Evolutionary conservation across 2,888 invertebrate species (phyloP).

Genomic region (Patella pellucida): DNA sequence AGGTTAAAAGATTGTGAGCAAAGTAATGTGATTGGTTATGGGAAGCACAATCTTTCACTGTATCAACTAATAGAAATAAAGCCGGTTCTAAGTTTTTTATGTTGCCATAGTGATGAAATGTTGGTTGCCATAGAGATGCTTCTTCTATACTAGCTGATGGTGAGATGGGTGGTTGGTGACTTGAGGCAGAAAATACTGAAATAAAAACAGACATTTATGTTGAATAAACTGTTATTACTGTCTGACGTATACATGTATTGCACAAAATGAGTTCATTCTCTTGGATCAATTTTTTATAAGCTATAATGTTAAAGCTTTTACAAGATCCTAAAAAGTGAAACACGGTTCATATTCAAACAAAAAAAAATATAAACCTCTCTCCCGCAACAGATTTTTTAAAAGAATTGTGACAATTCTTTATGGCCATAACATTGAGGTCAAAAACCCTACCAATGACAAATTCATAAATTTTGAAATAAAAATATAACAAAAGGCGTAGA

Average conservation of each 20-base stretch:
- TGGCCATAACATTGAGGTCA: no score
- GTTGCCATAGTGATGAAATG: slow-evolving; percentile 40
- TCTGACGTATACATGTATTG: no score
- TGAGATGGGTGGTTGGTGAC: slow-evolving; percentile 22
- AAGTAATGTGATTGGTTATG: slow-evolving; percentile 55
- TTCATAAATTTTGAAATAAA: no score
- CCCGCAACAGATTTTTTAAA: no score
- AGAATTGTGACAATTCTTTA: no score
- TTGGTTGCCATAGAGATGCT: slow-evolving; percentile 27
- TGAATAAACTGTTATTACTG: neutral
- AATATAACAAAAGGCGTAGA: neutral
- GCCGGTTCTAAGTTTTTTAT: slow-evolving; percentile 54
- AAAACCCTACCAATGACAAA: no score
- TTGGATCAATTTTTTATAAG: no score
- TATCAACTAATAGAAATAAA: slow-evolving; percentile 48
- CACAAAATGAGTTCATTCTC: no score
- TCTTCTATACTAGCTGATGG: slow-evolving; percentile 27
- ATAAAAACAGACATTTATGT: slow-evolving; percentile 13
- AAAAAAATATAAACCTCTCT: no score
- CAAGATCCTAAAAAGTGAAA: no score
- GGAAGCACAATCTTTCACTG: slow-evolving; percentile 45
- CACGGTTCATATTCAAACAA: no score
- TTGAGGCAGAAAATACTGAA: slow-evolving; percentile 43
- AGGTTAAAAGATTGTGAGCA: slow-evolving; percentile 54
- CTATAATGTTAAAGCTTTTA: no score